Percentiles rank a stretch among this genome's conserved stretches.
Evolutionary conservation across 2,113 vertebrate genomes (phyloP).

Genomic region (Bucco capensis): DNA sequence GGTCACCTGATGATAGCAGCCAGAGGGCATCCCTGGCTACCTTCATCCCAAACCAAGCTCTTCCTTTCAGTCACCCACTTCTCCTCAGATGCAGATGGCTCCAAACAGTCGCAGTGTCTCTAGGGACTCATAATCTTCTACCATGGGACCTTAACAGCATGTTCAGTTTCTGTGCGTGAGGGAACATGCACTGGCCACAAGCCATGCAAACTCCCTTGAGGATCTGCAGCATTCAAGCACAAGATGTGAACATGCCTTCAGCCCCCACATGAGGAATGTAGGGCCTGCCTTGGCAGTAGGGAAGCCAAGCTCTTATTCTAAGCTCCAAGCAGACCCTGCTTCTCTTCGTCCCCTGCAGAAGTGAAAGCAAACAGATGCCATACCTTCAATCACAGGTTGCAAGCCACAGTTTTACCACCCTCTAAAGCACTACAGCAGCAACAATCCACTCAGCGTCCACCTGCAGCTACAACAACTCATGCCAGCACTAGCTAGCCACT

Average conservation of each 20-base stretch:
- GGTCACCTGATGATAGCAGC: not conserved
- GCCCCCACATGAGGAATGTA: not conserved
- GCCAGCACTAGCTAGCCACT: not conserved
- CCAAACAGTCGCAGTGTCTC: not conserved
- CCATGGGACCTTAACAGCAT: not conserved
- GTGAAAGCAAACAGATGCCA: not conserved
- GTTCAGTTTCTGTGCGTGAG: not conserved
- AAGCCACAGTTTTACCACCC: not conserved
- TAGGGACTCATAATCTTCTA: not conserved
- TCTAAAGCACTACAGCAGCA: not conserved
- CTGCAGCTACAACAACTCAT: not conserved
- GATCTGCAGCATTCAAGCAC: not conserved
- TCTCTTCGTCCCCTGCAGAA: not conserved
- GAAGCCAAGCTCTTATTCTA: not conserved
- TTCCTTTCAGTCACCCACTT: not conserved
- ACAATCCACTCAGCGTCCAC: not conserved
- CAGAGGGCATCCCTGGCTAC: no score
- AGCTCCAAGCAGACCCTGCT: not conserved
- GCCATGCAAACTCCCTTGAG: not conserved
- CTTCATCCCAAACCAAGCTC: not conserved
- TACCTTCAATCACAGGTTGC: not conserved
- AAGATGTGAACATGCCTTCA: not conserved
- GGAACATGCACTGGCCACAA: not conserved
- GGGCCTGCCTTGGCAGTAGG: not conserved
- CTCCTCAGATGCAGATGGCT: not conserved